Evolutionary conservation across 2,113 vertebrate species (phyloP).

Genomic region (Phainopepla nitens): DNA sequence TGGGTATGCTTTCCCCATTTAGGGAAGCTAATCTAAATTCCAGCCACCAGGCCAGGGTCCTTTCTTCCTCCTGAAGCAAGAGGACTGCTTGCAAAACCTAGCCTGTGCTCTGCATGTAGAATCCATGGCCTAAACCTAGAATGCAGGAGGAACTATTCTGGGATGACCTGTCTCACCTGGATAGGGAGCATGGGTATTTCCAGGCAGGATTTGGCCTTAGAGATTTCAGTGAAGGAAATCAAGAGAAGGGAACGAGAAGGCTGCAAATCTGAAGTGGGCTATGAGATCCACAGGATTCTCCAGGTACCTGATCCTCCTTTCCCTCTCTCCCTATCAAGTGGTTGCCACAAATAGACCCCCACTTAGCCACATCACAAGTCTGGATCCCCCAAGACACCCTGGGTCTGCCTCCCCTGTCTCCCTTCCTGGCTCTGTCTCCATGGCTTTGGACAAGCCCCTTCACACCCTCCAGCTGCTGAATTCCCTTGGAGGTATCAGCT

Average conservation of each 20-base stretch:
- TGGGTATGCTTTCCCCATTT: conserved; percentile 34
- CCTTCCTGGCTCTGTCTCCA: background rate
- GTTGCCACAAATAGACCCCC: background rate
- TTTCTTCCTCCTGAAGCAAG: background rate
- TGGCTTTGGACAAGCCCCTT: background rate
- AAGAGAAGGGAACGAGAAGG: background rate
- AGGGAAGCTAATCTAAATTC: conserved; percentile 10
- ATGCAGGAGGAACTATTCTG: background rate
- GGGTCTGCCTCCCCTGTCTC: background rate
- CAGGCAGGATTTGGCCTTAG: background rate
- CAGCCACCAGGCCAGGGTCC: background rate
- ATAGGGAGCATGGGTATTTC: accelerated
- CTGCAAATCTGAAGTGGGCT: background rate
- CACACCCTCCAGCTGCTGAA: background rate
- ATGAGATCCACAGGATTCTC: background rate
- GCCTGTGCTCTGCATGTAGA: background rate
- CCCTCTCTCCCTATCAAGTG: background rate
- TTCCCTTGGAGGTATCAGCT: background rate
- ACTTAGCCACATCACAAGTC: background rate
- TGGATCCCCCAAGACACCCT: background rate
- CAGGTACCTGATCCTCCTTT: background rate
- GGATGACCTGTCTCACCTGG: background rate
- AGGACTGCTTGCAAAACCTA: background rate
- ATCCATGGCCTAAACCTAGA: background rate
- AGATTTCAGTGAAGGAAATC: background rate